Percentiles rank a stretch among this genome's conserved stretches.
These are phyloP conservation scores for Dryococelus australis DNA, from an alignment of 2,888 invertebrate genomes.

Conservation along the genomic window DNA sequence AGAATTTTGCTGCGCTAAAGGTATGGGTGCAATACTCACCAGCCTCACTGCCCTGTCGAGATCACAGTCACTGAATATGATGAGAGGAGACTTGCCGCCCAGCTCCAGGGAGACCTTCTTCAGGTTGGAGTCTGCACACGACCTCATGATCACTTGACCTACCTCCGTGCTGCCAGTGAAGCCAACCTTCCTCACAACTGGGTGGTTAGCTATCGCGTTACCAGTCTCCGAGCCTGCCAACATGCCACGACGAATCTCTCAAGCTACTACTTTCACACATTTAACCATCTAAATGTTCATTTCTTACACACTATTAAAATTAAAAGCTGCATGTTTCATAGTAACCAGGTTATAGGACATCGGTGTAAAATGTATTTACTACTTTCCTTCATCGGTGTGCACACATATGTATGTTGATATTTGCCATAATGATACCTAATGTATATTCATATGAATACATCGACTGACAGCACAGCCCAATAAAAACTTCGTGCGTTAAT, in stretches of 20 bases:
- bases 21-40: constrained; percentile 57
- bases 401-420: no score
- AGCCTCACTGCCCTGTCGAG: constrained; percentile 90
- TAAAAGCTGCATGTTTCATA: no score
- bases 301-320: no score
- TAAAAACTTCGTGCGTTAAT: no score
- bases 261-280: background rate
- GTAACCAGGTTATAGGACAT: no score
- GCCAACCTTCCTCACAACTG: constrained; percentile 86
- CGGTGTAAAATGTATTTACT: no score
- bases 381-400: no score
- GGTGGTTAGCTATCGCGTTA: constrained; percentile 87
- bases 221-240: constrained; percentile 75
- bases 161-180: constrained; percentile 96
- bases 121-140: constrained; percentile 87
- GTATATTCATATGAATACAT: no score
- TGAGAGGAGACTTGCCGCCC: constrained; percentile 94
- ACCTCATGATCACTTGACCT: constrained; percentile 91
- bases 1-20: no score
- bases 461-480: no score
- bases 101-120: constrained; percentile 95
- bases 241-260: background rate
- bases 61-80: constrained; percentile 94
- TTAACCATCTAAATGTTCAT: no score
- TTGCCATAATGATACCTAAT: no score